phyloP scores from a whole-genome alignment of 2,797 vertebrate species.

The Tauraco hartlaubi region DNA sequence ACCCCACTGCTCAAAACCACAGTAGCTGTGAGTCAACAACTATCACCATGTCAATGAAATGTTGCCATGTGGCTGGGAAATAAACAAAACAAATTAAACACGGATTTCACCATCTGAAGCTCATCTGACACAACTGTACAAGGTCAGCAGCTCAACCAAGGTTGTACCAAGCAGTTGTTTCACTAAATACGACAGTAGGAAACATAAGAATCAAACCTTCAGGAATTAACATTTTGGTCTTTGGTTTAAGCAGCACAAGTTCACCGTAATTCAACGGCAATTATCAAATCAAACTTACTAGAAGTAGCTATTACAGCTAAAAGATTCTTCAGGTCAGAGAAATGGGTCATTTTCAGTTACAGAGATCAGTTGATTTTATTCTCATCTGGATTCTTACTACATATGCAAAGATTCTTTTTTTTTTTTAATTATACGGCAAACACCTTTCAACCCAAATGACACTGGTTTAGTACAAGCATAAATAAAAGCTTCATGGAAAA shows the following conservation, averaged over 20 bases:
- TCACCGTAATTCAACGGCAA: constrained; percentile 68
- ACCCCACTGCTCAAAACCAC: not conserved
- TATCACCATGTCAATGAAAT: not conserved
- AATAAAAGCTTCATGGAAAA: not conserved
- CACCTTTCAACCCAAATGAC: not conserved
- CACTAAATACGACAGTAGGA: constrained; percentile 76
- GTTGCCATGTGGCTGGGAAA: not conserved
- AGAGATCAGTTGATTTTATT: not conserved
- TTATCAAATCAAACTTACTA: constrained; percentile 36
- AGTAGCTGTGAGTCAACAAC: not conserved
- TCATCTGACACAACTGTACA: not conserved
- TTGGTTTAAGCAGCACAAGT: constrained; percentile 74
- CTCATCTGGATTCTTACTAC: not conserved
- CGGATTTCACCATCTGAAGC: not conserved
- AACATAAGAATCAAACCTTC: constrained; percentile 78
- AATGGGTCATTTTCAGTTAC: constrained; percentile 74
- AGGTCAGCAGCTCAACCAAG: not conserved
- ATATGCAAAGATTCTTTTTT: not conserved
- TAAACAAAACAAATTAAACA: constrained; percentile 2
- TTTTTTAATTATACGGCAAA: not conserved
- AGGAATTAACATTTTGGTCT: constrained; percentile 83
- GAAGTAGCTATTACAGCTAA: constrained; percentile 62
- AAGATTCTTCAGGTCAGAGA: constrained; percentile 38
- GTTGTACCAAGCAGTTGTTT: not conserved
- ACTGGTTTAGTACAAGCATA: not conserved